Evolutionary conservation across 2,888 invertebrate genomes (phyloP).

Genomic region (Epicampocera succincta): DNA sequence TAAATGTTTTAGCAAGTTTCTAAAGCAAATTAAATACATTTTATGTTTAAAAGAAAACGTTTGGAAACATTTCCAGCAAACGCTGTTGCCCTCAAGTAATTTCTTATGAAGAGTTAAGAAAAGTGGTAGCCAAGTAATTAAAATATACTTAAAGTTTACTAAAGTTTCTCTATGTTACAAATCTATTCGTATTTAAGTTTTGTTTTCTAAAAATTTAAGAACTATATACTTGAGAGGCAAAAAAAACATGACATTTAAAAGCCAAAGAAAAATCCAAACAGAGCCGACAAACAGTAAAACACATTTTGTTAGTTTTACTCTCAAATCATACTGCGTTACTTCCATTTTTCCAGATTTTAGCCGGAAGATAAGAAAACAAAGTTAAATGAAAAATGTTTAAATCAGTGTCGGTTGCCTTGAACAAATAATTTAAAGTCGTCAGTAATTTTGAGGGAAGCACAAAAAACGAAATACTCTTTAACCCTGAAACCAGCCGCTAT

Average conservation of each 20-base stretch:
- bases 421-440: constrained; percentile 1
- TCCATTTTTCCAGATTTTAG: constrained; percentile 1
- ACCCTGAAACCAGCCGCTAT: too few species aligned
- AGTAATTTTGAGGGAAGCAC: neutral
- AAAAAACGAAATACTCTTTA: neutral
- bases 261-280: neutral
- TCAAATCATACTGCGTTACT: neutral
- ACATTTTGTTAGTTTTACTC: neutral
- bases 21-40: constrained; percentile 8
- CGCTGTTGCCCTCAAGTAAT: neutral
- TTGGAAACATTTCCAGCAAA: neutral
- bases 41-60: neutral
- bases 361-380: constrained; percentile 27
- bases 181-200: neutral
- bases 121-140: constrained; percentile 3
- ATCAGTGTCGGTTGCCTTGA: constrained; percentile 14
- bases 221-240: too few species aligned
- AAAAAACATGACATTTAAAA: neutral
- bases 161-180: neutral
- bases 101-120: constrained; percentile 4
- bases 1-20: neutral
- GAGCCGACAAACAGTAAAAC: neutral
- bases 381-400: constrained; percentile 35
- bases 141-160: neutral
- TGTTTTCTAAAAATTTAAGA: neutral